These are phyloP conservation scores for Argyresthia albistria DNA, from an alignment of 2,888 invertebrate species.

Conservation along the genomic window DNA sequence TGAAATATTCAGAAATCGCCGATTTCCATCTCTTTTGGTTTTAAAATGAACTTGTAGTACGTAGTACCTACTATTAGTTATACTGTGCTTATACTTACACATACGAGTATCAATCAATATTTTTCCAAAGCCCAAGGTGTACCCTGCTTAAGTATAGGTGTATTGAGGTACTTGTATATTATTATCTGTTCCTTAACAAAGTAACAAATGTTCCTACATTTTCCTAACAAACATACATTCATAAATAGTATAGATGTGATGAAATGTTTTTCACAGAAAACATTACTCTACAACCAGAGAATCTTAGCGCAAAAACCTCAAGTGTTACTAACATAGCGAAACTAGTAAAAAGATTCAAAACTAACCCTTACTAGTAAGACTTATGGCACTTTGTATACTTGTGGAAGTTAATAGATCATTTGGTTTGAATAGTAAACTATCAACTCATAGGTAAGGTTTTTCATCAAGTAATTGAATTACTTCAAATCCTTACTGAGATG, in stretches of 20 bases:
- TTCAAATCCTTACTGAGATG: slow-evolving; percentile 39
- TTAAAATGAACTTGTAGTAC: too few relatives aligned
- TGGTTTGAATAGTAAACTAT: neutral
- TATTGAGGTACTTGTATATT: neutral
- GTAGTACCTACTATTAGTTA: too few relatives aligned
- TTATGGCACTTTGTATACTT: neutral
- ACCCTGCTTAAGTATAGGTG: too few relatives aligned
- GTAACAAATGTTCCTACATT: slow-evolving; percentile 15
- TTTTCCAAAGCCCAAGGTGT: too few relatives aligned
- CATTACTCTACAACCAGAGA: slow-evolving; percentile 23
- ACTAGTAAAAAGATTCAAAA: neutral
- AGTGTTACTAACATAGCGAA: slow-evolving; percentile 7
- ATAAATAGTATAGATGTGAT: slow-evolving; percentile 17
- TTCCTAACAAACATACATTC: slow-evolving; percentile 22
- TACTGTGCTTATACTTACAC: too few relatives aligned
- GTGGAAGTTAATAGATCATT: neutral
- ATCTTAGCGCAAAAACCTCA: slow-evolving; percentile 36
- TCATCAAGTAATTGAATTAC: slow-evolving; percentile 18
- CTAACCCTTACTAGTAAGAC: neutral
- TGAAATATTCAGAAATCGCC: too few relatives aligned
- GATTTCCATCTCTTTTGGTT: too few relatives aligned
- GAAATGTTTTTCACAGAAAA: slow-evolving; percentile 41
- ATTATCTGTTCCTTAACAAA: neutral
- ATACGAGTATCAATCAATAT: too few relatives aligned
- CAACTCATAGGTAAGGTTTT: slow-evolving; percentile 26